phyloP scores from a whole-genome alignment of 2,113 vertebrate species.

The Camelus dromedarius region DNA sequence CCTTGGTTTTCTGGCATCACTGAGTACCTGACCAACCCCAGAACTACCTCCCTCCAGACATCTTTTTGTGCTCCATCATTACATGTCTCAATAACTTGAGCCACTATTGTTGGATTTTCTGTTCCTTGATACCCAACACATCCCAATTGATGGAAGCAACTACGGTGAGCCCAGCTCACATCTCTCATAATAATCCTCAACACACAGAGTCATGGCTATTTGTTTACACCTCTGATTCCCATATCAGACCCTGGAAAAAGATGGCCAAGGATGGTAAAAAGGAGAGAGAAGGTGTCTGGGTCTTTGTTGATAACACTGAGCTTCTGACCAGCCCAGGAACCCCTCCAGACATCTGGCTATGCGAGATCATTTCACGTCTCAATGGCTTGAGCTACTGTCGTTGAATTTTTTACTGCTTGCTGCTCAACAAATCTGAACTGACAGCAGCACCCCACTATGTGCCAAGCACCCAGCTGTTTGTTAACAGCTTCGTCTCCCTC shows the following conservation, averaged over 20 bases:
- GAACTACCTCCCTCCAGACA: background rate
- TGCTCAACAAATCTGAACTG: background rate
- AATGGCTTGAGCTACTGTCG: background rate
- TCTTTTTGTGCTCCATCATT: too few species aligned
- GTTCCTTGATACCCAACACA: background rate
- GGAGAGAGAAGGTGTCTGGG: background rate
- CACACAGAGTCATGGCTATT: background rate
- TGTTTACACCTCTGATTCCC: background rate
- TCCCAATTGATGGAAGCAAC: background rate
- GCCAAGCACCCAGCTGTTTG: background rate
- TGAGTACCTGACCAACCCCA: background rate
- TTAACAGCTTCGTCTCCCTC: background rate
- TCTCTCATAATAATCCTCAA: background rate
- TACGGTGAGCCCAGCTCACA: fast-evolving
- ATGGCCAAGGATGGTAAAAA: background rate
- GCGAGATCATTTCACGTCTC: background rate
- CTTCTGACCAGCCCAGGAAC: background rate
- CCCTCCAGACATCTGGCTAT: background rate
- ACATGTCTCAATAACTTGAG: background rate
- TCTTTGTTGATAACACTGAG: background rate
- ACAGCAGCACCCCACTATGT: background rate
- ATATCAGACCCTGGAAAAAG: background rate
- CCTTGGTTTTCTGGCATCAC: background rate
- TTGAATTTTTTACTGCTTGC: background rate
- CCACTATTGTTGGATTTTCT: background rate